phyloP scores from a whole-genome alignment of 2,797 vertebrate species.

The Sphenodon punctatus region DNA sequence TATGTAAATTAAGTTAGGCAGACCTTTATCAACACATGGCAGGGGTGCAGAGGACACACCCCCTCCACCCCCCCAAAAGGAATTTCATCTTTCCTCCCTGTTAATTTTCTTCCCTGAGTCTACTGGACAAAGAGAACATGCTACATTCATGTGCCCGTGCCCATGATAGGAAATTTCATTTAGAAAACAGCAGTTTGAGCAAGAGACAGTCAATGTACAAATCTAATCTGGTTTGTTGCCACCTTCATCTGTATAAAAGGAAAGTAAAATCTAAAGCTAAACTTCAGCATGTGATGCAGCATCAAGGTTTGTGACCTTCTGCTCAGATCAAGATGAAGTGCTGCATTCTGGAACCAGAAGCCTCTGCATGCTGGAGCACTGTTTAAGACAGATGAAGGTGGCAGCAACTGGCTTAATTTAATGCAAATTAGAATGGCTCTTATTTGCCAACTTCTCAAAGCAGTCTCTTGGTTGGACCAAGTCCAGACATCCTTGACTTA shows the following conservation, averaged over 20 bases:
- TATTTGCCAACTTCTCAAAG: not conserved
- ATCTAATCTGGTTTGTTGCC: not conserved
- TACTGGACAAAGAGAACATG: too few relatives aligned
- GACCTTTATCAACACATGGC: not conserved
- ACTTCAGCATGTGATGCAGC: not conserved
- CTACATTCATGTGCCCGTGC: not conserved
- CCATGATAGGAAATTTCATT: not conserved
- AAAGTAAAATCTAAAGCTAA: not conserved
- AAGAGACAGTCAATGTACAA: not conserved
- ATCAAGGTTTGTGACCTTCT: not conserved
- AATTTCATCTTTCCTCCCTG: not conserved
- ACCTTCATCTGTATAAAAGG: not conserved
- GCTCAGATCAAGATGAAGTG: not conserved
- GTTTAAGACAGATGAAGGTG: rapidly evolving
- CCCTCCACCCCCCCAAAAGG: too few relatives aligned
- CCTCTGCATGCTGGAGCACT: not conserved
- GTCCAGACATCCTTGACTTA: not conserved
- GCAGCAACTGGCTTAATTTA: not conserved
- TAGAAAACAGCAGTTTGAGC: not conserved
- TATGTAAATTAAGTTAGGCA: not conserved
- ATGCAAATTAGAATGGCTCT: not conserved
- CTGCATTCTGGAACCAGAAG: not conserved
- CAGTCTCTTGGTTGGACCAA: not conserved
- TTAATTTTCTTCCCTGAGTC: not conserved
- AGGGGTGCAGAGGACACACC: too few relatives aligned